Evolutionary conservation across 2,888 invertebrate genomes (phyloP), one percentile per base, ranked within the genome.

Genomic region (Leptogaster cylindrica): DNA sequence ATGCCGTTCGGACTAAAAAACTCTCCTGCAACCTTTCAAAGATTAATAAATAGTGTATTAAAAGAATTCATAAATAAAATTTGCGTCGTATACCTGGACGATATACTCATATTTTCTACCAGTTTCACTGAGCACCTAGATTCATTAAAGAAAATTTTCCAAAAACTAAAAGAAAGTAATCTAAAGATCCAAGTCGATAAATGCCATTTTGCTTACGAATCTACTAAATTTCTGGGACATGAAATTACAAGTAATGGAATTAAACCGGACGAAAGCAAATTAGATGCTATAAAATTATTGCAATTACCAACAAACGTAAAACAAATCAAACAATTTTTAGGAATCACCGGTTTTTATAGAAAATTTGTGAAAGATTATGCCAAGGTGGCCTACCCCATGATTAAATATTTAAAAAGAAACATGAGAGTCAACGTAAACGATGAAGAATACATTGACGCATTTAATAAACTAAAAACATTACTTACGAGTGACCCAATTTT

Each of bases 401-500:
- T 71, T 10, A 69, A 58, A 18, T 70, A 68, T 46, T 67, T 72
- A 71, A 70, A 6, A 68, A 70, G 12, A 36, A 69, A 3, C 33
- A 68, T 39, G 67, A 41, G 48, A 23, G 67, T 12, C 65, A 68
- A 36, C 8, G 16, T 36, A n/a, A 55, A 55, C 20, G 14, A 55
- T 8, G 18, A 16, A 1, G 23, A 55, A 36, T 55, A 33, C 12
- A 55, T 18, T 5, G 33, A 58, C 2, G 39, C 65, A 10, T 70
- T 70, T 50, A 39, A 70, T 23, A 51, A 44, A 16, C 61, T 52
- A 14, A 71, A 70, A 65, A 18, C 41, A 16, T 41, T 66, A 14
- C 25, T 70, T 6, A 63, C 50, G 16, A 14, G 75, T 33, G 72
- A 73, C 27, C 77, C 78, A 0, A 72, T 79, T 5, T 66, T 81